Percentiles rank a stretch among this genome's conserved stretches.
phyloP scores from a whole-genome alignment of 2,797 vertebrate species.

The Pseudochirops cupreus region DNA sequence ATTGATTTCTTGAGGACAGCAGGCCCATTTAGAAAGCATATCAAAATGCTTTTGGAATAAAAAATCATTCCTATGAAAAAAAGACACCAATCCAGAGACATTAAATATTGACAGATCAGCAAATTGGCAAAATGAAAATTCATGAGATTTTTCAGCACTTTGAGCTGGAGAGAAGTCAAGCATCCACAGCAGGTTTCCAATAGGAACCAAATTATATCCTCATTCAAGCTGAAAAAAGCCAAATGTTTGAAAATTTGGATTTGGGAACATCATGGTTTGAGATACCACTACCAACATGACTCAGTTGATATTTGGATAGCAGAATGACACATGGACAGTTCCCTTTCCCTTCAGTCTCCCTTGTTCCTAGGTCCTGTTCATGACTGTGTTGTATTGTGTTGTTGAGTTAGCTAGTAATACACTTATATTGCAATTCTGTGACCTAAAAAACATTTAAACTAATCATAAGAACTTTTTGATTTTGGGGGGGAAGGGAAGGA shows the following conservation, averaged over 20 bases:
- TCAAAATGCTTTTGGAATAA: conserved; percentile 1
- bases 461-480: not conserved
- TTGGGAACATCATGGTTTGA: not conserved
- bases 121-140: not conserved
- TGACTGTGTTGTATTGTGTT: not conserved
- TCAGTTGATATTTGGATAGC: not conserved
- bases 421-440: not conserved
- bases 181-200: not conserved
- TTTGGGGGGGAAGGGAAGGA: not conserved
- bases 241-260: not conserved
- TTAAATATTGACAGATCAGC: conserved; percentile 5
- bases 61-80: not conserved
- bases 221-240: conserved; percentile 3
- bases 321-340: not conserved
- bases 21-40: not conserved
- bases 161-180: conserved; percentile 9
- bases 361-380: not conserved
- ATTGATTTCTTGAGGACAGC: not conserved
- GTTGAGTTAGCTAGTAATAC: not conserved
- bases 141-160: not conserved
- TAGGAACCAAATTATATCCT: not conserved
- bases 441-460: not conserved
- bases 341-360: not conserved
- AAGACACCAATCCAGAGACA: not conserved
- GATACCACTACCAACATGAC: not conserved